phyloP scores from a whole-genome alignment of 2,113 vertebrate genomes.

The Junco hyemalis region DNA sequence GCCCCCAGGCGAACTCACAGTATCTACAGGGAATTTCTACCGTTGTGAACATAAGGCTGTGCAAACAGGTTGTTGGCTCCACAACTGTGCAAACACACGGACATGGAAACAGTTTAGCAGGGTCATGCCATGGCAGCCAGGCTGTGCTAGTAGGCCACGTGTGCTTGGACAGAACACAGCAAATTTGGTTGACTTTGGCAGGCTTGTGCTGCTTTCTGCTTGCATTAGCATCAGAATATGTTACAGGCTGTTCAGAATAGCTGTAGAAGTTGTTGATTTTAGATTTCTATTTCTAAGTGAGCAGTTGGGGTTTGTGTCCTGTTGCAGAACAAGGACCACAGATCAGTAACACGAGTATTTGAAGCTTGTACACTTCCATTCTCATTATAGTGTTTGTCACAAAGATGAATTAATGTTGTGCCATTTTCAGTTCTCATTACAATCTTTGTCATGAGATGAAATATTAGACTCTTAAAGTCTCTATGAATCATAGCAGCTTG shows the following conservation, averaged over 20 bases:
- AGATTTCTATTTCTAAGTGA: background rate
- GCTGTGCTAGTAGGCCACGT: background rate
- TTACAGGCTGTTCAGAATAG: background rate
- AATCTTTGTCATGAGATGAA: conserved; percentile 77
- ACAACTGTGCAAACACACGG: background rate
- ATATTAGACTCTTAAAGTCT: conserved; percentile 79
- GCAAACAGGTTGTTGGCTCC: background rate
- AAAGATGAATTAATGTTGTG: conserved; percentile 79
- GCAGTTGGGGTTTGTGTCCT: conserved; percentile 20
- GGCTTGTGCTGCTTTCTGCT: background rate
- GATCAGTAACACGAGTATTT: conserved; percentile 60
- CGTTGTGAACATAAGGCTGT: background rate
- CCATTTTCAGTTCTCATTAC: conserved; percentile 81
- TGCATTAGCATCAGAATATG: background rate
- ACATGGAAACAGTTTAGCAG: background rate
- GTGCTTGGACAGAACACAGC: background rate
- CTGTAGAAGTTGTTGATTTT: conserved; percentile 1
- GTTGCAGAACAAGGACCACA: conserved; percentile 54
- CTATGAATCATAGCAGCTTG: conserved; percentile 76
- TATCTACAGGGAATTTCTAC: background rate
- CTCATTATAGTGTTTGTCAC: conserved; percentile 76
- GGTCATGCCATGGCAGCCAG: background rate
- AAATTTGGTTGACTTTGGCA: background rate
- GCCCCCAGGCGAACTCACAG: background rate
- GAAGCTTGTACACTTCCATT: conserved; percentile 66